A percentile compares a stretch with the other conserved stretches of the same genome.
Evolutionary conservation across 2,888 invertebrate genomes (phyloP).

Genomic region (Scrobipalpa costella): DNA sequence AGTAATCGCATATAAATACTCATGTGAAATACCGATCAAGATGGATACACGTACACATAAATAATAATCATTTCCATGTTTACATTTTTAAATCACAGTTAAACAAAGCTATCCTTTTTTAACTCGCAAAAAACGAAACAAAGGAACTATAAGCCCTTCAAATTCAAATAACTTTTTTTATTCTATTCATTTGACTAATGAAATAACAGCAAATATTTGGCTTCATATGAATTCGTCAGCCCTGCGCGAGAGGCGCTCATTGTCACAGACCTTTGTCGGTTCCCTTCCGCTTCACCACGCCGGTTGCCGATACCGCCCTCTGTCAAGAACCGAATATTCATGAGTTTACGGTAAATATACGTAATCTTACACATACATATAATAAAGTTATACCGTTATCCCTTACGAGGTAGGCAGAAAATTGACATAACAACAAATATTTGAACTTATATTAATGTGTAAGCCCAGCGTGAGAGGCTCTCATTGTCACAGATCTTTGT

Average conservation of each 20-base stretch:
- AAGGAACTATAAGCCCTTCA: conserved; percentile 1
- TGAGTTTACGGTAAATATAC: conserved; percentile 35
- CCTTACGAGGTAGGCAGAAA: background rate
- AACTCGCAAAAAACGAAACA: background rate
- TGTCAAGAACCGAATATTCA: conserved; percentile 59
- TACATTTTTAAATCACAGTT: background rate
- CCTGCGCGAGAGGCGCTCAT: conserved; percentile 58
- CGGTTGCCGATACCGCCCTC: conserved; percentile 61
- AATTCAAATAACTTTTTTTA: conserved; percentile 6
- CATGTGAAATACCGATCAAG: too few relatives aligned
- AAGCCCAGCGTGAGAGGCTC: conserved; percentile 54
- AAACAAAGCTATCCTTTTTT: too few relatives aligned
- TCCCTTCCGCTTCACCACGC: conserved; percentile 75
- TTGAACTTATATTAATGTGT: conserved; percentile 33
- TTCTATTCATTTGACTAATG: conserved; percentile 23
- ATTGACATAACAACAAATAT: conserved; percentile 41
- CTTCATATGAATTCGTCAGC: conserved; percentile 41
- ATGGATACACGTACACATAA: too few relatives aligned
- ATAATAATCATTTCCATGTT: too few relatives aligned
- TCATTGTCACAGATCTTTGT: conserved; percentile 77
- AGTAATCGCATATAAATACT: too few relatives aligned
- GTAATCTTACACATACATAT: too few relatives aligned
- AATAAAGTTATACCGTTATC: too few relatives aligned
- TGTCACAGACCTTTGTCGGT: conserved; percentile 75
- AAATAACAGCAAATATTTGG: conserved; percentile 43